A percentile compares a stretch with the other conserved stretches of the same genome.
These are phyloP conservation scores for Thalpophila matura DNA, from an alignment of 2,888 invertebrate genomes.

Conservation along the genomic window DNA sequence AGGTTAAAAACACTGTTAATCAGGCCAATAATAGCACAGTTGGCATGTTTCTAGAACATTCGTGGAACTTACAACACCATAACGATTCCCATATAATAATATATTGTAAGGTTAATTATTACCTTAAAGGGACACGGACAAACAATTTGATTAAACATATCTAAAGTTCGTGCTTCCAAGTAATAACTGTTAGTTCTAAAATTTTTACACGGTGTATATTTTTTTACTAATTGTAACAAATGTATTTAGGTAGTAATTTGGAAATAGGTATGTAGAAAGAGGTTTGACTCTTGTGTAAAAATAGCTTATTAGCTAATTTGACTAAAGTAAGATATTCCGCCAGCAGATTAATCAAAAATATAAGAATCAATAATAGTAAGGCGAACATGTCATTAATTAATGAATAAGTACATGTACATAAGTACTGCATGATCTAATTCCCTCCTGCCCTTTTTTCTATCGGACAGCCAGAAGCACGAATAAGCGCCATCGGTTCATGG, in stretches of 20 bases:
- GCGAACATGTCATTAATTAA: too few species aligned
- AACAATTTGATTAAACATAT: slow-evolving; percentile 49
- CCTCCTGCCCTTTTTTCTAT: too few species aligned
- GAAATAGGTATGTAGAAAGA: not conserved
- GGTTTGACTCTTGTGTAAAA: not conserved
- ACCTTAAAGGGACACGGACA: slow-evolving; percentile 30
- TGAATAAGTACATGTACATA: too few species aligned
- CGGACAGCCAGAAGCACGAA: too few species aligned
- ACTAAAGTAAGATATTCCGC: too few species aligned
- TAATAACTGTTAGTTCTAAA: slow-evolving; percentile 37
- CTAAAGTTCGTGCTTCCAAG: slow-evolving; percentile 42
- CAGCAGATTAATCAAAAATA: too few species aligned
- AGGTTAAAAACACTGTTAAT: slow-evolving; percentile 44
- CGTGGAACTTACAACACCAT: slow-evolving; percentile 28
- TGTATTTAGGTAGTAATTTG: not conserved
- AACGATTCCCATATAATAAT: slow-evolving; percentile 21
- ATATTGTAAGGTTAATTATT: slow-evolving; percentile 37
- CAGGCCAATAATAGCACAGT: slow-evolving; percentile 22
- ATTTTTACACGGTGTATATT: slow-evolving; percentile 20
- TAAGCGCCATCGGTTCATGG: too few species aligned
- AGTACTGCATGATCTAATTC: too few species aligned
- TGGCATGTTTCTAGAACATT: slow-evolving; percentile 52
- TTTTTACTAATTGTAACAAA: slow-evolving; percentile 43
- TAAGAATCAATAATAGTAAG: too few species aligned
- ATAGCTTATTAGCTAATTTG: not conserved